Conservation (phyloP, 1,140 invertebrate genomes). For the Cryptotermes secundus region DNA sequence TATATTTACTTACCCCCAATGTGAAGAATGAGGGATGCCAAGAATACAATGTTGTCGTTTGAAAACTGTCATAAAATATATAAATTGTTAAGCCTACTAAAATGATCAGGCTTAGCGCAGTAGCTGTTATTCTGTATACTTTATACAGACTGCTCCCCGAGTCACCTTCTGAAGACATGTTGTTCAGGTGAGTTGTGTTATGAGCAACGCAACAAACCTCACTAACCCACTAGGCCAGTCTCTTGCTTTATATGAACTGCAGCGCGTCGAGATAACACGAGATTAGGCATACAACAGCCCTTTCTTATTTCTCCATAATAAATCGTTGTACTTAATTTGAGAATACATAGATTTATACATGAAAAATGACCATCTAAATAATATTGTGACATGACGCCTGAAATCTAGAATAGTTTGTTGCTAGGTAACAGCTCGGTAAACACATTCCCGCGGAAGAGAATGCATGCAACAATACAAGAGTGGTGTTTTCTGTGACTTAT, state of each 20-base stretch:
- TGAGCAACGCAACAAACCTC: neutral
- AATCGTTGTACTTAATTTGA: too few relatives aligned
- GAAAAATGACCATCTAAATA: too few relatives aligned
- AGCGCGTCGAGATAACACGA: too few relatives aligned
- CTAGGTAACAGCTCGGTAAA: too few relatives aligned
- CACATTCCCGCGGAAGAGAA: too few relatives aligned
- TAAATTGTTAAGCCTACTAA: neutral
- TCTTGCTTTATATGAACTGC: neutral
- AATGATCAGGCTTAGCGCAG: neutral
- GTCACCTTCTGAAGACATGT: neutral
- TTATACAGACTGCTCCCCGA: neutral
- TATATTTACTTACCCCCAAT: neutral
- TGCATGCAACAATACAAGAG: too few relatives aligned
- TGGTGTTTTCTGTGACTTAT: too few relatives aligned
- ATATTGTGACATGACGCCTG: too few relatives aligned
- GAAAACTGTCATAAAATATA: neutral
- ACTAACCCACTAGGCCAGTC: neutral
- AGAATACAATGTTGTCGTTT: neutral
- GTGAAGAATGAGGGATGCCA: neutral
- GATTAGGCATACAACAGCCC: too few relatives aligned
- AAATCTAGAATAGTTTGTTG: too few relatives aligned
- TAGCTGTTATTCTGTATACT: neutral
- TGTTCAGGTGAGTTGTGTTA: neutral
- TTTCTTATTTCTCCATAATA: too few relatives aligned
- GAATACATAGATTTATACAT: too few relatives aligned